Evolutionary conservation across 2,797 vertebrate genomes (phyloP).

Genomic region (Yasuhikotakia modesta): DNA sequence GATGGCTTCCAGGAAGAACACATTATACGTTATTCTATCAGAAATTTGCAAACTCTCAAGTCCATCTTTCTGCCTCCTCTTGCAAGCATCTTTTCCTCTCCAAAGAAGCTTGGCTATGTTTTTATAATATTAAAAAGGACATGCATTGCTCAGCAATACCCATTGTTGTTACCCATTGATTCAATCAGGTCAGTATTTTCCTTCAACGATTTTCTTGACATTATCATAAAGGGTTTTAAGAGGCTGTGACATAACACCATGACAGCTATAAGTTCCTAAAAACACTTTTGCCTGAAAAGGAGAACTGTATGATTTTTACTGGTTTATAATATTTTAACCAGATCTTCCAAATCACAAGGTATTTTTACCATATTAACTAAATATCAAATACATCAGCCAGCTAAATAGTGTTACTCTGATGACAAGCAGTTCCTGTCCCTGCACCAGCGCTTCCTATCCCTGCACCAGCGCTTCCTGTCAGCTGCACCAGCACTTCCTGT

Average conservation of each 20-base stretch:
- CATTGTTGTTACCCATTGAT: not conserved
- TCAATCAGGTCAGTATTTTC: too few relatives aligned
- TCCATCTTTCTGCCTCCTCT: not conserved
- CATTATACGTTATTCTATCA: conserved; percentile 54
- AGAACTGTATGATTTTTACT: too few relatives aligned
- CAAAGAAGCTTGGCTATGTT: not conserved
- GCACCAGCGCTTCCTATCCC: conserved; percentile 8
- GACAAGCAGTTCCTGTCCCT: not conserved
- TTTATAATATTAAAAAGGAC: not conserved
- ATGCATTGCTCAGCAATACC: not conserved
- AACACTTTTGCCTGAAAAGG: too few relatives aligned
- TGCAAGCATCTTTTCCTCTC: not conserved
- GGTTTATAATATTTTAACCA: too few relatives aligned
- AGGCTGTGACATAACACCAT: too few relatives aligned
- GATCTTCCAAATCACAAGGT: too few relatives aligned
- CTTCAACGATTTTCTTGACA: too few relatives aligned
- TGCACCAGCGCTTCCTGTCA: conserved; percentile 21
- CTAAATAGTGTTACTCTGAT: too few relatives aligned
- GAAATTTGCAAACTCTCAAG: not conserved
- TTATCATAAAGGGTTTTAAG: too few relatives aligned
- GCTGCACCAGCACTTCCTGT: not conserved
- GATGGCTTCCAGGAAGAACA: conserved; percentile 80
- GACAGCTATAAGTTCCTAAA: too few relatives aligned
- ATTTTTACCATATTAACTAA: too few relatives aligned
- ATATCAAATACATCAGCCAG: too few relatives aligned